Base-by-base conservation (phyloP, 2,888 invertebrate genomes). In the Germaria angustata region DNA sequence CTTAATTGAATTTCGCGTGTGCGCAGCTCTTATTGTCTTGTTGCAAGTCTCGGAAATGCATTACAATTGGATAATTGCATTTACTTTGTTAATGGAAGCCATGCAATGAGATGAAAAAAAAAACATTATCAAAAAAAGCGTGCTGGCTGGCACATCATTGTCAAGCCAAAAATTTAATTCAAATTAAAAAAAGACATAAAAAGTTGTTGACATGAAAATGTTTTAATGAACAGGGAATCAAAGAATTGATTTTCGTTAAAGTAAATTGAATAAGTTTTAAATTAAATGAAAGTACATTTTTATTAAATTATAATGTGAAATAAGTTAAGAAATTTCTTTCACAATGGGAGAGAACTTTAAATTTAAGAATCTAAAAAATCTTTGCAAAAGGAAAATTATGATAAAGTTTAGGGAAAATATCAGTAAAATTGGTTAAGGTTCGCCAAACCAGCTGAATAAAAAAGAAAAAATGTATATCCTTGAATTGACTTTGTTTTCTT, bases 61-160 rank as follows among this genome's bases (percentile, higher is more conserved):
- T 84, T 86, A 84, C 88, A 89, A 89, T 89, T 89, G 89, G 87
- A 88, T 89, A 89, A 89, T 89, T 89, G 86, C 88, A 89, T 89
- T 88, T 88, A 85, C 66, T 72, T 76, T 44, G 79, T 71, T 82
- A 82, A 82, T 82, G 79, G 75, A 66, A 75, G 65, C 17, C 71
- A 69, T 71, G 24, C 28, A 17, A 63, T 11, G 41, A 75, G 41
- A 41, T 39, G 61, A 49, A 49, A 57, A 69, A 59, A 36, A 61
- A 61, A 34, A 49, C 61, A 44, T 9, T 20, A 57, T 24, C 20
- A 39, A 34, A 51, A 63, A 65, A 65, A 53, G 5, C 22, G 39
- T 65, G 61, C 61, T 69, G 41, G 44, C 46, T 44, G n/a, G n/a
- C n/a, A n/a, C n/a, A n/a, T n/a, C 13, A 55, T 57, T 71, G 66